These are phyloP conservation scores for Meteorus colon DNA, from an alignment of 2,888 invertebrate genomes.

Conservation along the genomic window DNA sequence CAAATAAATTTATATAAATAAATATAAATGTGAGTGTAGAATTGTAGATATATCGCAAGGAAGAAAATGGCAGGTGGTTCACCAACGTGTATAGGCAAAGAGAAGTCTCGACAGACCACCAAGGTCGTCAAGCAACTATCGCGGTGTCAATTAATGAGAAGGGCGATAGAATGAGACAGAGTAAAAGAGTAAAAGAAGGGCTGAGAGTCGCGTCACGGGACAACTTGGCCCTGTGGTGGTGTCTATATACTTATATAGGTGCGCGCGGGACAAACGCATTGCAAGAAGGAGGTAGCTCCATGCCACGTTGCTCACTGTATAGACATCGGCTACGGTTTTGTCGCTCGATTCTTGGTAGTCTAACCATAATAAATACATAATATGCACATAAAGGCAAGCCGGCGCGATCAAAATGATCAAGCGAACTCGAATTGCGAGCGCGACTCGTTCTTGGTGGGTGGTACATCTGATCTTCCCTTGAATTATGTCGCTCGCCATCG, in stretches of 20 bases:
- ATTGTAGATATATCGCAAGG: not conserved
- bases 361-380: conserved; percentile 73
- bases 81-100: conserved; percentile 33
- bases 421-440: conserved; percentile 59
- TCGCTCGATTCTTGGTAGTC: conserved; percentile 69
- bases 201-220: conserved; percentile 28
- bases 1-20: not conserved
- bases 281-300: conserved; percentile 25
- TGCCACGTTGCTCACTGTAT: not conserved
- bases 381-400: conserved; percentile 72
- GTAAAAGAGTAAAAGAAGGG: conserved; percentile 36
- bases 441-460: conserved; percentile 61
- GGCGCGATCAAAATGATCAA: conserved; percentile 72
- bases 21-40: not conserved
- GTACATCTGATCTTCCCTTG: conserved; percentile 50
- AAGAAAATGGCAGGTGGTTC: conserved; percentile 40
- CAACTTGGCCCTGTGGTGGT: conserved; percentile 1
- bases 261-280: conserved; percentile 28
- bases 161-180: conserved; percentile 38
- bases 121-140: conserved; percentile 68
- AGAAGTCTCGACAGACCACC: conserved; percentile 67
- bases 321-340: conserved; percentile 65
- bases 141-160: conserved; percentile 73
- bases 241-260: conserved; percentile 1
- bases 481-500: conserved; percentile 48